Evolutionary conservation across 2,888 invertebrate species (phyloP).

Genomic region (Agrotis segetum): DNA sequence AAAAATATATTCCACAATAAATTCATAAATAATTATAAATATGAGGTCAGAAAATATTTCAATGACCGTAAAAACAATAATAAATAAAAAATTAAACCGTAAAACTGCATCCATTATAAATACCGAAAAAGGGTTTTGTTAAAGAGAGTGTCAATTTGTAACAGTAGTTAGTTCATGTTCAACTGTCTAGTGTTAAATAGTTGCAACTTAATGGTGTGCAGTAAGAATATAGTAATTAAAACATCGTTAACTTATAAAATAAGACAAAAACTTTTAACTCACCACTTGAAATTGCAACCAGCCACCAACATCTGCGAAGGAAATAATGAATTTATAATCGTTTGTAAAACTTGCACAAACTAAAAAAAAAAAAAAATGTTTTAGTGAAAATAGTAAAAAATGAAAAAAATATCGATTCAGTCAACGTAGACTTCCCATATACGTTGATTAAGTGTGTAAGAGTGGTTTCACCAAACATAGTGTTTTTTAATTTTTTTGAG

Average conservation of each 20-base stretch:
- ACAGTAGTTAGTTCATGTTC: slow-evolving; percentile 12
- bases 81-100: neutral
- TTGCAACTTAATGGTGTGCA: slow-evolving; percentile 29
- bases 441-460: slow-evolving; percentile 61
- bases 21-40: neutral
- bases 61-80: neutral
- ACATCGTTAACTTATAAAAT: slow-evolving; percentile 32
- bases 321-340: slow-evolving; percentile 76
- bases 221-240: slow-evolving; percentile 43
- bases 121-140: slow-evolving; percentile 11
- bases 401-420: slow-evolving; percentile 30
- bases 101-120: slow-evolving; percentile 8
- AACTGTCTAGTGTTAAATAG: slow-evolving; percentile 39
- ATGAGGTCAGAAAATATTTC: neutral
- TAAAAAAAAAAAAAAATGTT: neutral
- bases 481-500: slow-evolving; percentile 73
- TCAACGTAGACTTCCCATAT: slow-evolving; percentile 39
- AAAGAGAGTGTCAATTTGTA: slow-evolving; percentile 29
- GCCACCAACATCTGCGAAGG: slow-evolving; percentile 75
- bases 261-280: slow-evolving; percentile 55
- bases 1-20: neutral
- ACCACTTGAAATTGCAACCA: slow-evolving; percentile 66
- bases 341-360: slow-evolving; percentile 38
- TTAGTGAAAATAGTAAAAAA: slow-evolving; percentile 10
- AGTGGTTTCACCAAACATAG: slow-evolving; percentile 72